A percentile compares a stretch with the other conserved stretches of the same genome.
Conservation (phyloP, 2,797 vertebrate species). For the Onychomys leucogaster region DNA sequence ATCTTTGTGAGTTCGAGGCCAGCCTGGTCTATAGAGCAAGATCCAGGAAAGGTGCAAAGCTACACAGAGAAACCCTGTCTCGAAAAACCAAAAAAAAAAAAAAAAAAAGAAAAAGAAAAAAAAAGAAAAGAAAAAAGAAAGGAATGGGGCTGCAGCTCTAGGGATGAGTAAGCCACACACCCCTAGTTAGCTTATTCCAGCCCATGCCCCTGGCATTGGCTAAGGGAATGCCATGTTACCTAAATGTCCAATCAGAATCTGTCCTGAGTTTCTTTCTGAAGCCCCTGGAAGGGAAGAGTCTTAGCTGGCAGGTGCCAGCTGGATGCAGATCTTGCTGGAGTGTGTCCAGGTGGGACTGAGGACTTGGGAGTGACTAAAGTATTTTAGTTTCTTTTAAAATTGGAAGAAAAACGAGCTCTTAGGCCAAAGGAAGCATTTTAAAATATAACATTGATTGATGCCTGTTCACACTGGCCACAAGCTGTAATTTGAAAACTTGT, state of each 20-base stretch:
- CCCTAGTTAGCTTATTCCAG: not conserved
- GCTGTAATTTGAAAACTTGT: not conserved
- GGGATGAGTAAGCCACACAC: not conserved
- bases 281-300: not conserved
- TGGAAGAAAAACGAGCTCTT: not conserved
- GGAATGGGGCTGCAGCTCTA: not conserved
- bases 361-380: not conserved
- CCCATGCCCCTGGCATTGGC: not conserved
- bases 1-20: too few species aligned
- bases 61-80: too few species aligned
- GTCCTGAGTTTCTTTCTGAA: not conserved
- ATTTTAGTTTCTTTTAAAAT: conserved; percentile 21
- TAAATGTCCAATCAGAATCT: not conserved
- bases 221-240: not conserved
- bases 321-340: not conserved
- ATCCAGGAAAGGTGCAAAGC: too few species aligned
- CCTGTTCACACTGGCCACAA: not conserved
- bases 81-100: too few species aligned
- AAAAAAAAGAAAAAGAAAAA: too few species aligned
- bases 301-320: not conserved
- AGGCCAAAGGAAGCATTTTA: not conserved
- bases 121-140: too few species aligned
- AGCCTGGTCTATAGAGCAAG: too few species aligned
- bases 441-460: not conserved
- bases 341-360: not conserved